Base-by-base conservation (phyloP, 2,113 vertebrate species). In the Sander lucioperca region DNA sequence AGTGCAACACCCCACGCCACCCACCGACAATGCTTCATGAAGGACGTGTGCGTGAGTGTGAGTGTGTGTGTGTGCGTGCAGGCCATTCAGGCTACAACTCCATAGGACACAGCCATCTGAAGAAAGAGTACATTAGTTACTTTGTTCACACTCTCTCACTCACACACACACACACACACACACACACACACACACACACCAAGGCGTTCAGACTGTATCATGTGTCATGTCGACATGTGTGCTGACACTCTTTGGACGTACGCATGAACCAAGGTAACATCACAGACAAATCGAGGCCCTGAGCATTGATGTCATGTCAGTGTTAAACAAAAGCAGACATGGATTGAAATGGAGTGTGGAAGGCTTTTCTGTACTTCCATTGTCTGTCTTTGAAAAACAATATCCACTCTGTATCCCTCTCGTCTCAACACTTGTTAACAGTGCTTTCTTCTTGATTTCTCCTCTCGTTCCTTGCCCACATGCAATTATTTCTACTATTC, bases 111-210 rank as follows among this genome's bases (percentile, higher is more conserved):
- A 23, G 77, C 57, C 84, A 66, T 70, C 58, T 70, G 63, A 83
- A 69, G 64, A 59, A 66, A 65, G 53, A 36, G 19, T n/a, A 72
- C 77, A 84, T 84, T 72, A 86, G 75, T 79, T 81, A 79, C 11
- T 36, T 47, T 33, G 18, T 67, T n/a, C n/a, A n/a, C n/a, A n/a
- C n/a, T n/a, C n/a, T n/a, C n/a, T n/a, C n/a, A 39, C 36, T 2
- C 74, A 72, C 70, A 74, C 79, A 45, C 54, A 15, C 74, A 72
- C 66, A 74, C 79, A 45, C 50, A 18, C 74, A 72, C 70, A 74
- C 79, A 45, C 54, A 14, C 74, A 72, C 70, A 74, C 79, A 39
- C 54, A 18, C 43, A 67, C 56, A 47, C 27, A 18, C 13, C 19
- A 6, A 33, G 33, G 33, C 33, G 33, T 14, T 74, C 50, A 25